Base-by-base conservation (phyloP, 1,140 invertebrate genomes). In the Leptinotarsa lineolata region DNA sequence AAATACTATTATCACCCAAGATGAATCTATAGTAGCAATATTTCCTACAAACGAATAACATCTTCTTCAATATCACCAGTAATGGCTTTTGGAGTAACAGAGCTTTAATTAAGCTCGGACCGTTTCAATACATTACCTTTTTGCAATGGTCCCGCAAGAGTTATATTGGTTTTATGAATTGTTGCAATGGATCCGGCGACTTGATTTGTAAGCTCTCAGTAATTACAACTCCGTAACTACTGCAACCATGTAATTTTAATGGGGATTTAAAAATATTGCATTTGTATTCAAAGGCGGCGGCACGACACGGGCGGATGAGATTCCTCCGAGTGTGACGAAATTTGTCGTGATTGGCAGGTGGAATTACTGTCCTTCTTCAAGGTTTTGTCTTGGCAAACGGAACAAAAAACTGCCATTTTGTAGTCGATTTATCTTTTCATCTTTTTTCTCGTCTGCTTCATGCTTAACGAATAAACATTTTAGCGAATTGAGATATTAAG, bases 81-180 rank as follows among this genome's bases (percentile, higher is more conserved):
- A 54, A 54, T 54, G 48, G 15, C 48, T 54, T 54, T 54, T 54
- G 48, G 48, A 54, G 48, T 54, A 54, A 18, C 16, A 54, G 15
- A 54, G 48, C 48, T 54, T 54, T 54, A 54, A 54, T 54, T 54
- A n/a, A 54, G n/a, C 48, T 18, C 48, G 48, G n/a, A n/a, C 48
- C 48, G 48, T 54, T 54, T 64, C 24, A 64, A 21, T 64, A 21
- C n/a, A 39, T 66, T 39, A 44, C 22, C 64, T 66, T 44, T 39
- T 64, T 64, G 20, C 61, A 30, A 22, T 64, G 21, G 20, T 8
- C 61, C 24, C 24, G 20, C 15, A 30, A 64, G 20, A 22, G 3
- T 64, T 64, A 21, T 64, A 22, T 64, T 18, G 61, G 12, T 66
- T 46, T 39, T 66, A 66, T 66, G 64, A 66, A 66, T 66, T 66